Evolutionary conservation across 2,888 invertebrate species (phyloP), one percentile per base, ranked within the genome.

Genomic region (Pristionchus exspectatus): DNA sequence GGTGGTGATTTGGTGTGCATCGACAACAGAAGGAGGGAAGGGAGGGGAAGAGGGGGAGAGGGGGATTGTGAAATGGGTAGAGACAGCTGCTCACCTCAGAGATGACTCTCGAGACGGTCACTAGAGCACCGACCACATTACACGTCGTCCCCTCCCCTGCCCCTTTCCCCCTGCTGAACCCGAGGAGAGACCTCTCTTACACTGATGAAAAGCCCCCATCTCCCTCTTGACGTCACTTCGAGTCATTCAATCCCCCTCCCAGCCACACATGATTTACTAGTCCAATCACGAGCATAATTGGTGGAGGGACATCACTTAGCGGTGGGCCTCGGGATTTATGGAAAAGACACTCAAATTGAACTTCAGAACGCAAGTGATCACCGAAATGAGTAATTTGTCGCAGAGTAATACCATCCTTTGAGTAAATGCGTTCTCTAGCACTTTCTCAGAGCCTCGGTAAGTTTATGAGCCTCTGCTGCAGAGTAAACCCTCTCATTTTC

Each of bases 71-170:
- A 81, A 54, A 81, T 74, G 81, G 50, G 81, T 16, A n/a, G 50
- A 54, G 50, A 50, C 81, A 81, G 81, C 81, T 81, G 77, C 50
- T 77, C 33, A 16, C 44, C 24, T 24, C 24, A 18, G 72, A 27
- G 72, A 72, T 30, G 59, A 33, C 21, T 59, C 59, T 21, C 30
- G 50, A 33, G 84, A 56, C 84, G 84, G 84, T 84, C 84, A 84
- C 30, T 59, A 59, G 59, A 84, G 84, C 84, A 84, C 33, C 59
- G 24, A 30, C 56, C 83, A 50, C 56, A 83, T 83, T 83, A 83
- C 83, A 83, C 83, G 83, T 83, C 50, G 14, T 30, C n/a, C 56
- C 44, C 30, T 21, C 56, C n/a, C 18, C n/a, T 59, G 27, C 56
- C 24, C 56, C 44, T 33, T 27, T 33, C 27, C 54, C 50, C 18